phyloP scores from a whole-genome alignment of 2,113 vertebrate species.

The Dromiciops gliroides region DNA sequence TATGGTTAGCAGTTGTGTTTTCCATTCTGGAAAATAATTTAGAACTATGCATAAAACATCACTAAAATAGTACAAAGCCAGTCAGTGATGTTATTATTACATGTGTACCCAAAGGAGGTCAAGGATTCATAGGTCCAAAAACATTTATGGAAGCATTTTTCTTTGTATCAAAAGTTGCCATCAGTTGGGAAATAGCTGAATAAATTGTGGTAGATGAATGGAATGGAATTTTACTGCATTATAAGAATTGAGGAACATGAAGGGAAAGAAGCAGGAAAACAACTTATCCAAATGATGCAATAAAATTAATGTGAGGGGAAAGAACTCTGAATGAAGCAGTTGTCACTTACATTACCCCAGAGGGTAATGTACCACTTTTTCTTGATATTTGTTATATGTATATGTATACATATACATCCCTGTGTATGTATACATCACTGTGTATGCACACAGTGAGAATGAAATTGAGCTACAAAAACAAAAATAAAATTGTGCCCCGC shows the following conservation, averaged over 20 bases:
- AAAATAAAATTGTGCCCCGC: conserved; percentile 43
- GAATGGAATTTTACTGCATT: background rate
- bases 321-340: background rate
- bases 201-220: background rate
- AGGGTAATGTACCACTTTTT: too few species aligned
- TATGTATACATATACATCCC: too few species aligned
- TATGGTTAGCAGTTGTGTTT: background rate
- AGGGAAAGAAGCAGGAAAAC: background rate
- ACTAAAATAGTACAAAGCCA: background rate
- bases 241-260: background rate
- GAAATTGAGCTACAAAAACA: conserved; percentile 16
- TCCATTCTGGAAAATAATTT: background rate
- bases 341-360: background rate
- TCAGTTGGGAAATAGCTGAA: background rate
- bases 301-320: background rate
- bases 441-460: background rate
- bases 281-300: background rate
- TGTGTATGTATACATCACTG: too few species aligned
- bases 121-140: background rate
- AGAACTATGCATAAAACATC: background rate
- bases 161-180: background rate
- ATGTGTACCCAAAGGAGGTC: background rate
- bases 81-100: background rate
- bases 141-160: background rate
- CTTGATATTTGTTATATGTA: too few species aligned